A percentile compares a stretch with the other conserved stretches of the same genome.
phyloP scores from a whole-genome alignment of 1,140 invertebrate genomes.

The Anastrepha obliqua region DNA sequence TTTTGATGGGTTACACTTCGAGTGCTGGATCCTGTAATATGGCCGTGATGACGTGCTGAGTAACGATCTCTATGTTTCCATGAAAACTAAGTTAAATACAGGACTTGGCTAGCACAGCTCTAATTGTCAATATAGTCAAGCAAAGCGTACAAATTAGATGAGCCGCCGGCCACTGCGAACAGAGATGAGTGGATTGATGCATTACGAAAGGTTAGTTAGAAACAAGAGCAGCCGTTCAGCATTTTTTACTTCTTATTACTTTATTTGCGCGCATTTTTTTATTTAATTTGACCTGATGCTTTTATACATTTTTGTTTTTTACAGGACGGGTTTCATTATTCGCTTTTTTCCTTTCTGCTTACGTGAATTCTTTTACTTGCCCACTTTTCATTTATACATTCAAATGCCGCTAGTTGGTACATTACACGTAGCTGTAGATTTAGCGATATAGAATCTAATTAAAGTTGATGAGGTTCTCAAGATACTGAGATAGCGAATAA shows the following conservation, averaged over 20 bases:
- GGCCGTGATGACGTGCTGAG: too few species aligned
- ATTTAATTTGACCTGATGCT: too few species aligned
- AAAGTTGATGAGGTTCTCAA: slow-evolving; percentile 4
- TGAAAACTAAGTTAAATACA: too few species aligned
- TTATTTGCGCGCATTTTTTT: too few species aligned
- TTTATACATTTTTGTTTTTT: too few species aligned
- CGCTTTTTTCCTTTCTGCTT: neutral
- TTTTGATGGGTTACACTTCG: too few species aligned
- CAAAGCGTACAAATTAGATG: neutral
- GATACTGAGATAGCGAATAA: neutral
- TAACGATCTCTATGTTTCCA: too few species aligned
- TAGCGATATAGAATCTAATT: neutral
- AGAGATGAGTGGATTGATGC: neutral
- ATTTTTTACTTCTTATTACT: too few species aligned
- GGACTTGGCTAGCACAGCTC: neutral
- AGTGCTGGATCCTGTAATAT: too few species aligned
- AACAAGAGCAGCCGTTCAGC: too few species aligned
- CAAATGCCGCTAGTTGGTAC: neutral
- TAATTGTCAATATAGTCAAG: neutral
- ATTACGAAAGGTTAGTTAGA: neutral
- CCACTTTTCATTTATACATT: neutral
- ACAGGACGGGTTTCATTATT: neutral
- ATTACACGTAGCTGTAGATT: neutral
- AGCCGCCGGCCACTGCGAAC: neutral
- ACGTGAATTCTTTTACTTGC: neutral